These are phyloP conservation scores for Acanthosepion esculentum DNA, from an alignment of 2,888 invertebrate species.

Conservation along the genomic window DNA sequence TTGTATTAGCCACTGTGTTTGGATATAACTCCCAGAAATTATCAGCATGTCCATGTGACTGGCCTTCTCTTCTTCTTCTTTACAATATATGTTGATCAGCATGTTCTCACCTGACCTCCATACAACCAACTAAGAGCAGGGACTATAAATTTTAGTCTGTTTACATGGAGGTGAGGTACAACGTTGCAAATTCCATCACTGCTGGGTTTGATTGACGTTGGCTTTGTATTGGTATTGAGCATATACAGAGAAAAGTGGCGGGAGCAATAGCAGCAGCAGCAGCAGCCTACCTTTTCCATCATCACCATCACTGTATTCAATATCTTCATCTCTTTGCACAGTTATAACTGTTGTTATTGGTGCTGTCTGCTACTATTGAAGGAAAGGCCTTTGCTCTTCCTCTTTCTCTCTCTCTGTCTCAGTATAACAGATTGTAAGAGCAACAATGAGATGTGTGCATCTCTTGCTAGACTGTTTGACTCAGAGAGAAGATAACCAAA, in stretches of 20 bases:
- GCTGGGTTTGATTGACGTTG: neutral
- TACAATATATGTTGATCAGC: neutral
- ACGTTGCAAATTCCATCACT: neutral
- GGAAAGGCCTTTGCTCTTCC: neutral
- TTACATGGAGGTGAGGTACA: neutral
- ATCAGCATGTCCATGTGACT: neutral
- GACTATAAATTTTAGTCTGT: slow-evolving; percentile 6
- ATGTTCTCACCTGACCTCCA: slow-evolving; percentile 11
- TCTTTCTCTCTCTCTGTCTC: neutral
- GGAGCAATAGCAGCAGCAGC: slow-evolving; percentile 17
- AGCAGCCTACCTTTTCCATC: neutral
- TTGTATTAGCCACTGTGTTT: neutral
- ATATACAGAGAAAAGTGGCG: neutral
- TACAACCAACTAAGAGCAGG: neutral
- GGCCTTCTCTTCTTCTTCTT: neutral
- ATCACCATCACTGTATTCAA: neutral
- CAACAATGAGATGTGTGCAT: neutral
- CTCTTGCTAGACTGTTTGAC: neutral
- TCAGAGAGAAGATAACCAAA: slow-evolving; percentile 11
- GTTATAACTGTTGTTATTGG: slow-evolving; percentile 41
- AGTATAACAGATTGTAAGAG: neutral
- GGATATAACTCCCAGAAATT: neutral
- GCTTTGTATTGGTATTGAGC: neutral
- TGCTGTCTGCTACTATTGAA: slow-evolving; percentile 45
- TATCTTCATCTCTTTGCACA: neutral